Evolutionary conservation across 2,888 invertebrate species (phyloP).

Genomic region (Cheilosia impressa): DNA sequence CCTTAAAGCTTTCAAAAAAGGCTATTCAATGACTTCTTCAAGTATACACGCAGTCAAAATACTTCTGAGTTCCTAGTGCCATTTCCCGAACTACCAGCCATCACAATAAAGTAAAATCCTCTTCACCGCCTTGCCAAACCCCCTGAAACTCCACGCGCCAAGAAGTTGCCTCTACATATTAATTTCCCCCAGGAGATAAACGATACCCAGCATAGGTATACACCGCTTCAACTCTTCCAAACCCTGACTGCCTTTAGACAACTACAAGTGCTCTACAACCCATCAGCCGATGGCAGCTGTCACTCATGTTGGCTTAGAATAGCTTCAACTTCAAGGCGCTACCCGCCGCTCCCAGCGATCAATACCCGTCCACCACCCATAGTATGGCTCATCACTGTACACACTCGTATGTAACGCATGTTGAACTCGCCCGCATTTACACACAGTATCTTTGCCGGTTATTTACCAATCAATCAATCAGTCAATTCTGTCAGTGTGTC

Average conservation of each 20-base stretch:
- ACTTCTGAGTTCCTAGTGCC: too few species aligned
- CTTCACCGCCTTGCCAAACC: background rate
- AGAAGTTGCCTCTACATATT: constrained; percentile 9
- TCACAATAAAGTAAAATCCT: too few species aligned
- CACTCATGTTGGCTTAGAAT: constrained; percentile 61
- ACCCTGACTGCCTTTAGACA: constrained; percentile 15
- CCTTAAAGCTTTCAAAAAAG: too few species aligned
- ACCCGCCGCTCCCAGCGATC: constrained; percentile 47
- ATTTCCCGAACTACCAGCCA: too few species aligned
- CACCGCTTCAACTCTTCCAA: constrained; percentile 2
- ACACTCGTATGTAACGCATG: constrained; percentile 31
- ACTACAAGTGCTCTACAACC: constrained; percentile 31
- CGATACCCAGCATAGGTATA: background rate
- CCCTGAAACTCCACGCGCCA: constrained; percentile 1
- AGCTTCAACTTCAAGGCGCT: constrained; percentile 44
- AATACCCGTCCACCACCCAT: constrained; percentile 40
- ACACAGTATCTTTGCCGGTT: constrained; percentile 48
- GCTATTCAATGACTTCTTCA: too few species aligned
- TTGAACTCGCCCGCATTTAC: constrained; percentile 25
- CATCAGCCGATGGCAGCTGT: constrained; percentile 46
- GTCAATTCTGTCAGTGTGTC: constrained; percentile 68
- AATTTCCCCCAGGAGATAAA: background rate
- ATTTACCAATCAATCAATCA: constrained; percentile 74
- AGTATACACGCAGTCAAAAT: too few species aligned
- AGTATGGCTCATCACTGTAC: background rate